A percentile compares a stretch with the other conserved stretches of the same genome.
phyloP scores from a whole-genome alignment of 2,797 vertebrate genomes.

The Macropodus opercularis region DNA sequence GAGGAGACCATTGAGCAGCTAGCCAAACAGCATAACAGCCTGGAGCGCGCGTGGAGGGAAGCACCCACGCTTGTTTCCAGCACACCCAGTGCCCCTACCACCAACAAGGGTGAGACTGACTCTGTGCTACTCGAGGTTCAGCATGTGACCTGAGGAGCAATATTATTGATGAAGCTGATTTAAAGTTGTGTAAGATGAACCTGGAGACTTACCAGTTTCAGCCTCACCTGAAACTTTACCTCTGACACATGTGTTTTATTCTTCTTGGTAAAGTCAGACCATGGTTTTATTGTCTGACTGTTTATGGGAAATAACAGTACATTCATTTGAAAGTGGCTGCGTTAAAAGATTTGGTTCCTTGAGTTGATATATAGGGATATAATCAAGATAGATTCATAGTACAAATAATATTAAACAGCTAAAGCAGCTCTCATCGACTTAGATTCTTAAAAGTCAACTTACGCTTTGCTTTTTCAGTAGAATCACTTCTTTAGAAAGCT shows the following conservation, averaged over 20 bases:
- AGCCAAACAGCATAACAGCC: constrained; percentile 98
- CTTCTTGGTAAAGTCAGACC: too few relatives aligned
- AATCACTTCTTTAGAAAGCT: constrained; percentile 9
- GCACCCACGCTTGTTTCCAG: constrained; percentile 82
- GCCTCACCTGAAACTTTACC: background rate
- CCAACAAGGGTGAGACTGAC: constrained; percentile 83
- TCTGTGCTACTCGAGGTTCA: constrained; percentile 17
- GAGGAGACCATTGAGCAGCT: constrained; percentile 98
- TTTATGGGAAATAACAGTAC: too few relatives aligned
- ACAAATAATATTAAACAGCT: background rate
- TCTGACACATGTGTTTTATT: background rate
- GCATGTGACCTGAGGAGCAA: constrained; percentile 25
- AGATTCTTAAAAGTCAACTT: background rate
- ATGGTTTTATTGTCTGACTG: too few relatives aligned
- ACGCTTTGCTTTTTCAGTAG: background rate
- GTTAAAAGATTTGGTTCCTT: too few relatives aligned
- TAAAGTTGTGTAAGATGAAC: constrained; percentile 28
- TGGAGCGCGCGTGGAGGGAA: constrained; percentile 94
- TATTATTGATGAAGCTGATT: constrained; percentile 12
- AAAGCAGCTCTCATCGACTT: too few relatives aligned
- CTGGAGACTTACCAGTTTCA: background rate
- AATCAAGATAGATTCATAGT: background rate
- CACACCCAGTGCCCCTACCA: constrained; percentile 71
- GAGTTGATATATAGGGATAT: too few relatives aligned
- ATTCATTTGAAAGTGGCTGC: too few relatives aligned